Percentiles rank a stretch among this genome's conserved stretches.
phyloP scores from a whole-genome alignment of 2,113 vertebrate species.

The Myiozetetes cayanensis region DNA sequence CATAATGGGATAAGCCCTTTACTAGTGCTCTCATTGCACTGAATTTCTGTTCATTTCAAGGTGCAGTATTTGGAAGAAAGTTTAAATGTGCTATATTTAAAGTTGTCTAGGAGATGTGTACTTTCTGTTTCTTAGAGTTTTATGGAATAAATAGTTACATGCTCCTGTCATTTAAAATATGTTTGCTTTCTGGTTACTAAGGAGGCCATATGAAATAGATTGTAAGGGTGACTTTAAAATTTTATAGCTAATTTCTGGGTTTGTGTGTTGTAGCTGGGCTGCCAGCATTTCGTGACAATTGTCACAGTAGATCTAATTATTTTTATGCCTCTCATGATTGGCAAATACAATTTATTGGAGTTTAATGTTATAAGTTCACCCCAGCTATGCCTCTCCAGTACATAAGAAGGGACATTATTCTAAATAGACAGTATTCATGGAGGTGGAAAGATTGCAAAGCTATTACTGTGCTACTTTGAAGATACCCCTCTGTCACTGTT shows the following conservation, averaged over 20 bases:
- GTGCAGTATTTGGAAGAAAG: background rate
- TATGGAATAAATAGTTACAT: background rate
- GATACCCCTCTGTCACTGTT: background rate
- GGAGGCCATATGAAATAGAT: background rate
- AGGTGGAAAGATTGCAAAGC: constrained; percentile 13
- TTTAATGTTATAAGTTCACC: background rate
- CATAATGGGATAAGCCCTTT: background rate
- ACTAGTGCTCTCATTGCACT: background rate
- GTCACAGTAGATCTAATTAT: background rate
- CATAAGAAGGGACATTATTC: background rate
- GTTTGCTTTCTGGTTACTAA: background rate
- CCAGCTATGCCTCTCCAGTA: background rate
- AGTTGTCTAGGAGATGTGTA: background rate
- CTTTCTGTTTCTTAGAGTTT: background rate
- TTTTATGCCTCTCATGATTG: background rate
- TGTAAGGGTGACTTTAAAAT: background rate
- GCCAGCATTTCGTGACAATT: background rate
- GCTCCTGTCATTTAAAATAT: background rate
- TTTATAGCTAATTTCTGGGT: background rate
- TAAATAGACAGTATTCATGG: background rate
- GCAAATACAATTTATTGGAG: background rate
- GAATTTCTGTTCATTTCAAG: background rate
- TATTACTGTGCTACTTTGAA: background rate
- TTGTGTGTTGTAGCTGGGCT: background rate
- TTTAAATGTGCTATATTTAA: background rate